Evolutionary conservation across 2,888 invertebrate species (phyloP).

Genomic region (Chloroclysta siterata): DNA sequence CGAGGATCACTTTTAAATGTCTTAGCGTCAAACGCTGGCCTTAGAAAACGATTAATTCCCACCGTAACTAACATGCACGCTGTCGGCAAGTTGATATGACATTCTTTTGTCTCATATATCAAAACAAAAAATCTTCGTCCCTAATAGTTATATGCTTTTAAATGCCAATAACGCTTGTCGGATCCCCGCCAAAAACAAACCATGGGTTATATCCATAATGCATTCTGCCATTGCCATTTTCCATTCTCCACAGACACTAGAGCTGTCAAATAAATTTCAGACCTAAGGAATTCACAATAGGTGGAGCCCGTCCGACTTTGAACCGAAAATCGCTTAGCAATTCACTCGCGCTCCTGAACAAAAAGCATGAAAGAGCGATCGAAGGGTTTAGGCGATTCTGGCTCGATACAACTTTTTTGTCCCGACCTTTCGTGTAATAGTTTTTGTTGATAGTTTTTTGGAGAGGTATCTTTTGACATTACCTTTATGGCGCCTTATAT

Average conservation of each 20-base stretch:
- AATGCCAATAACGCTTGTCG: slow-evolving; percentile 84
- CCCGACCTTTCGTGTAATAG: slow-evolving; percentile 72
- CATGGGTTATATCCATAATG: slow-evolving; percentile 83
- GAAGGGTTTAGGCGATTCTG: slow-evolving; percentile 64
- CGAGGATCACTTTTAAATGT: no score
- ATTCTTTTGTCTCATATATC: slow-evolving; percentile 70
- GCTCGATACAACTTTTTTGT: slow-evolving; percentile 69
- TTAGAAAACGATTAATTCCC: slow-evolving; percentile 68
- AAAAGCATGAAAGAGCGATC: slow-evolving; percentile 54
- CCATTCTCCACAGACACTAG: slow-evolving; percentile 84
- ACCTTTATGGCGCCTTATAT: slow-evolving; percentile 77
- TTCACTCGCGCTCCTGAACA: slow-evolving; percentile 55
- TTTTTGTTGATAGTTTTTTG: slow-evolving; percentile 74
- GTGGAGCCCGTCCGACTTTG: slow-evolving; percentile 67
- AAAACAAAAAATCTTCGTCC: slow-evolving; percentile 66
- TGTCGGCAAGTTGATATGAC: slow-evolving; percentile 70
- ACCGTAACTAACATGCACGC: slow-evolving; percentile 69
- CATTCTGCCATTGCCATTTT: slow-evolving; percentile 83
- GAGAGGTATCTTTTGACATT: slow-evolving; percentile 77
- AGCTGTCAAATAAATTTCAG: slow-evolving; percentile 84
- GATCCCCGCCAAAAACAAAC: slow-evolving; percentile 84
- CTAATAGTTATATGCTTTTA: slow-evolving; percentile 79
- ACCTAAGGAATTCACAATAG: slow-evolving; percentile 82
- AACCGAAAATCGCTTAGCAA: slow-evolving; percentile 72
- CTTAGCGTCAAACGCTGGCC: background rate